These are phyloP conservation scores for Thaumatotibia leucotreta DNA, from an alignment of 1,140 invertebrate genomes.

Conservation along the genomic window DNA sequence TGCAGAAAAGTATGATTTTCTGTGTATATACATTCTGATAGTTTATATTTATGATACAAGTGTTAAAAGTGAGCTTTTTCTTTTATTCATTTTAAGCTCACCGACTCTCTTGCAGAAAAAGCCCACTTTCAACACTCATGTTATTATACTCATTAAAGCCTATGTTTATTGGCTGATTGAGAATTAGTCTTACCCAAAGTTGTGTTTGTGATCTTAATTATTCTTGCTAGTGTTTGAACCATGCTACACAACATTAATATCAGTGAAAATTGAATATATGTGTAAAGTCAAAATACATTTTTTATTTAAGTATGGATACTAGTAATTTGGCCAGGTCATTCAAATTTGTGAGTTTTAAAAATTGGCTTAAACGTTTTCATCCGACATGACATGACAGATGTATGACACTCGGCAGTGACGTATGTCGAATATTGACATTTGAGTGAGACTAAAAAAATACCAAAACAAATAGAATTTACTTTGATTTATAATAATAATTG, in stretches of 20 bases:
- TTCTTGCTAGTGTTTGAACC: not conserved
- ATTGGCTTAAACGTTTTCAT: not conserved
- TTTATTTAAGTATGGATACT: not conserved
- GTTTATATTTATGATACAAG: too few relatives aligned
- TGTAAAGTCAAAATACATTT: constrained; percentile 19
- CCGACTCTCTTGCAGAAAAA: too few relatives aligned
- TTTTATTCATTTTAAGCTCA: too few relatives aligned
- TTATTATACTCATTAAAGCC: too few relatives aligned
- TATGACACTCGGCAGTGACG: not conserved
- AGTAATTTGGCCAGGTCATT: not conserved
- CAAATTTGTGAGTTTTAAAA: not conserved
- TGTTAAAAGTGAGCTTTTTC: too few relatives aligned
- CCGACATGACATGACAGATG: not conserved
- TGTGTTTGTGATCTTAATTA: not conserved
- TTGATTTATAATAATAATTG: too few relatives aligned
- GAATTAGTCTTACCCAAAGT: not conserved
- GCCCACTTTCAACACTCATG: too few relatives aligned
- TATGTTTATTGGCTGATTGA: too few relatives aligned
- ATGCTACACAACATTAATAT: not conserved
- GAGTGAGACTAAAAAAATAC: too few relatives aligned
- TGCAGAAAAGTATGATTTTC: too few relatives aligned
- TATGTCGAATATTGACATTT: not conserved
- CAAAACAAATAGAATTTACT: too few relatives aligned
- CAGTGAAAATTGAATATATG: not conserved
- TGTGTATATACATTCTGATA: too few relatives aligned